Conservation (phyloP, 2,797 vertebrate species). For the Ataeniobius toweri region DNA sequence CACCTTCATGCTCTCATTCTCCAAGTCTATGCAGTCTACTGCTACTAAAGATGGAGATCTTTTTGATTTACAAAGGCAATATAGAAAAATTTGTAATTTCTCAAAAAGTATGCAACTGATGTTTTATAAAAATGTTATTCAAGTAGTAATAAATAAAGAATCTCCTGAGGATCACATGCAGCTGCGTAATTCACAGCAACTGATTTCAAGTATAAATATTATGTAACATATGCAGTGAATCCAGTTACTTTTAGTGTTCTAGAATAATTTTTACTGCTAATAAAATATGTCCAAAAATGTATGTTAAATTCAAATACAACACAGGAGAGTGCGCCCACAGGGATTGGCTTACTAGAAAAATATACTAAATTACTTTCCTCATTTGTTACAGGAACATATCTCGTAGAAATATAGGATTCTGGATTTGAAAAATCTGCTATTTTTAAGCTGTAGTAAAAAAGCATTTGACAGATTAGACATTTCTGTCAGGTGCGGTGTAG, state of each 20-base stretch:
- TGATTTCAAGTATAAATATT: not conserved
- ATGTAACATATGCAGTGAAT: not conserved
- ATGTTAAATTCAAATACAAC: too few species aligned
- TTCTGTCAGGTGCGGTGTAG: not conserved
- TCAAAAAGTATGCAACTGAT: not conserved
- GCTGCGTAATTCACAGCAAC: not conserved
- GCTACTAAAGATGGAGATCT: not conserved
- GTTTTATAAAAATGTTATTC: not conserved
- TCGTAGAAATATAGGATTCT: not conserved
- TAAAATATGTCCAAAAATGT: not conserved
- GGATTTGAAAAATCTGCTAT: too few species aligned
- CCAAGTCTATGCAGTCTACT: not conserved
- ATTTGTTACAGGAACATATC: not conserved
- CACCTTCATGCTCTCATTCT: not conserved
- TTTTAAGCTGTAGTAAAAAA: too few species aligned
- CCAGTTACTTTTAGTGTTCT: not conserved
- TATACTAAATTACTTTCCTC: not conserved
- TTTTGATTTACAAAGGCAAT: slow-evolving; percentile 3
- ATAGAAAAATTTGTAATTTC: not conserved
- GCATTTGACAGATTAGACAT: not conserved
- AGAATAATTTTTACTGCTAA: not conserved
- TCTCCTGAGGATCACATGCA: not conserved
- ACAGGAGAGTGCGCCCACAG: not conserved
- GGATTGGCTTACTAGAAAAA: not conserved
- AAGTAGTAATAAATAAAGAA: slow-evolving; percentile 1